Conservation (phyloP, 1,140 invertebrate species). For the Varroa destructor region DNA sequence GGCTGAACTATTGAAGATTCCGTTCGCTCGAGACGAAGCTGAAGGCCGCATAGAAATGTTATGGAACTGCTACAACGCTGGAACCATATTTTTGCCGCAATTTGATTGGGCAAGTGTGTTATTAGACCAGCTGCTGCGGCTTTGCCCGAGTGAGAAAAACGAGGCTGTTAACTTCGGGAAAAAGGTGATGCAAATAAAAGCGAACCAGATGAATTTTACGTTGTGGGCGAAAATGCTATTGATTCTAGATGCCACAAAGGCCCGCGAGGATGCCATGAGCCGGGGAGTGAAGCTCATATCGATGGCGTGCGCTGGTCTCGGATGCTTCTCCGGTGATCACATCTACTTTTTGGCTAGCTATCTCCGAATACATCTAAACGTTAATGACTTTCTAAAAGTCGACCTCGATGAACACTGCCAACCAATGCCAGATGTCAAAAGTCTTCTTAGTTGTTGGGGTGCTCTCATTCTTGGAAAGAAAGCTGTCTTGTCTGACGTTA, state of each 20-base stretch:
- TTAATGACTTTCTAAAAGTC: neutral
- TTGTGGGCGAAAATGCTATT: constrained; percentile 2
- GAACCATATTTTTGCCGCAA: neutral
- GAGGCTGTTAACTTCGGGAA: neutral
- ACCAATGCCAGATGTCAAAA: neutral
- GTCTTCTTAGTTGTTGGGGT: constrained; percentile 5
- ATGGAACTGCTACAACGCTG: constrained; percentile 1
- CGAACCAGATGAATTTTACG: neutral
- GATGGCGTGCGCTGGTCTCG: neutral
- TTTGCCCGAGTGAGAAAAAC: neutral
- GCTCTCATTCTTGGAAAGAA: neutral
- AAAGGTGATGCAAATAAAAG: neutral
- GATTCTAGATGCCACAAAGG: neutral
- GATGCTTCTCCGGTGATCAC: neutral
- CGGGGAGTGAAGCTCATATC: constrained; percentile 6
- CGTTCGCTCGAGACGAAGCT: neutral
- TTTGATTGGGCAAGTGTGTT: neutral
- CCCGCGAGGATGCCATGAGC: neutral
- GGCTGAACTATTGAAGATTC: constrained; percentile 1
- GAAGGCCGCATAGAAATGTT: neutral
- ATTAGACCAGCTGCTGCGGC: neutral
- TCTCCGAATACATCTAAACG: neutral
- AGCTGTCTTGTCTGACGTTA: neutral
- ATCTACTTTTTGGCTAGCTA: neutral
- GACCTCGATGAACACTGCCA: neutral